Evolutionary conservation across 2,888 invertebrate species (phyloP), one percentile per base, ranked within the genome.

Genomic region (Octodonta nipae): DNA sequence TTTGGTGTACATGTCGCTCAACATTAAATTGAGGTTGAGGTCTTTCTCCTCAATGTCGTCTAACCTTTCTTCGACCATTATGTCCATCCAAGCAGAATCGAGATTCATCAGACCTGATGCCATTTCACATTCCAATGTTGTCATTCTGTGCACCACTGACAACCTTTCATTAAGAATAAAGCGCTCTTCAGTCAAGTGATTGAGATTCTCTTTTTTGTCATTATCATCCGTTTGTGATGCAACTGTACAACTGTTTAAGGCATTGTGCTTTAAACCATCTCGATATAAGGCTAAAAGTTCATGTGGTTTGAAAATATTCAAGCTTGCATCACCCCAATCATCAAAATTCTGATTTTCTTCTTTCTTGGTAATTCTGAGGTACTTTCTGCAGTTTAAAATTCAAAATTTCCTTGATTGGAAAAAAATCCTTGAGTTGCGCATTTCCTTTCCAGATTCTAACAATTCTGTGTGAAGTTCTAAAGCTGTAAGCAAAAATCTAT

Each of bases 301-400:
- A 1, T 79, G 73, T 14, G 86, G 87, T 47, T 83, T 75, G 1
- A 84, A 73, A 60, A 84, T 80, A 56, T 88, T 87, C 26, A 88
- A 64, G 1, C 88, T 87, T 8, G 88, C 86, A 63, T 87, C 87
- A 59, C 87, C 85, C 88, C 88, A 88, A 55, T 86, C 84, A 62
- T 87, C 86, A 65, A 86, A 85, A 61, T 86, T 84, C 75, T 79
- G n/a, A n/a, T n/a, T n/a, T n/a, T n/a, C n/a, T n/a, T n/a, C n/a
- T n/a, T n/a, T n/a, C n/a, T n/a, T n/a, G n/a, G n/a, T n/a, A n/a
- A n/a, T n/a, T n/a, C n/a, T n/a, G n/a, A n/a, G n/a, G n/a, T n/a
- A n/a, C n/a, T n/a, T n/a, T 76, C 72, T 20, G 68, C 64, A 30
- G 70, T 65, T 41, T 73, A 72, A 47, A 70, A 67, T 55, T 87